Evolutionary conservation across 2,888 invertebrate genomes (phyloP), one percentile per base, ranked within the genome.

Genomic region (Caenorhabditis sp.): DNA sequence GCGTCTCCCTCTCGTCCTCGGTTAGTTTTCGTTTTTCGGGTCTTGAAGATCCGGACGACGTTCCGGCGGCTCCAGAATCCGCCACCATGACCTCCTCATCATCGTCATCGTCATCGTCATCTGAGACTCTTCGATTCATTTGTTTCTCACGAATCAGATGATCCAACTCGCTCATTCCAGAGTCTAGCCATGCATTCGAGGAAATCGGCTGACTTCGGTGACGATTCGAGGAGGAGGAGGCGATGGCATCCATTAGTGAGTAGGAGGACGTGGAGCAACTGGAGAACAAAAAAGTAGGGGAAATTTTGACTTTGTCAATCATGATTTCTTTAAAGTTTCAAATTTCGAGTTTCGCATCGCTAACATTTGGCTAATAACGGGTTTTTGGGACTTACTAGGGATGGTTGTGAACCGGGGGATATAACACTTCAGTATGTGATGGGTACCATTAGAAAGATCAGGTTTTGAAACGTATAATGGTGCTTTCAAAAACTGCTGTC

Each of bases 131-230:
- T 28, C 38, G 10, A 31, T 26, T 56, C 54, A 24, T 61, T 24
- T 12, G 24, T 4, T 28, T 69, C 44, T 35, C 14, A 3, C 14
- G 35, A 8, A 81, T 75, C 10, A 81, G 3, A 26, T 26, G 51
- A 6, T 81, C 74, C 47, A 81, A 54, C 6, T 81, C 75, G 14
- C 44, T 44, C 69, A 81, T 70, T 31, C 51, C 77, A 2, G 69
- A 63, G 6, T 59, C 69, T 12, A 77, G 47, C 35, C 59, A 31
- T 16, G 14, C 22, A 19, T 38, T 19, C 10, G 41, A 3, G 10
- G 16, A 4, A 31, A 70, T 63, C 19, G 77, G 49, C 16, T 19
- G n/a, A 16, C 76, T 59, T 51, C 76, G 26, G 0, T 41, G 47
- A 28, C 75, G 75, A 56, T 41, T 56, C 10, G 51, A 61, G 4